phyloP scores from a whole-genome alignment of 2,797 vertebrate genomes.

The Microhierax caerulescens region DNA sequence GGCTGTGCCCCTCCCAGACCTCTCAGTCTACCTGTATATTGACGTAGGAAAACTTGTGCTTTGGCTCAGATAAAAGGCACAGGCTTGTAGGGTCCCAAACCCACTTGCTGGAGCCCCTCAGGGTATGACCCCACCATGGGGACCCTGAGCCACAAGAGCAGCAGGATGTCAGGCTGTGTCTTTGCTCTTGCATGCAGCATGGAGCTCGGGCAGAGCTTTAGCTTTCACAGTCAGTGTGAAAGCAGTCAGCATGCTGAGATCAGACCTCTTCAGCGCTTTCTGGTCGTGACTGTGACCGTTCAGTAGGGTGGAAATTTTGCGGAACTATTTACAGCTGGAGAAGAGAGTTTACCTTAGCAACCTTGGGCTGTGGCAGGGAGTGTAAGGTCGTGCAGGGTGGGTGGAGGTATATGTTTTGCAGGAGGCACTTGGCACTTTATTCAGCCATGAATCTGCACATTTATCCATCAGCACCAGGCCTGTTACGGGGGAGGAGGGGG shows the following conservation, averaged over 20 bases:
- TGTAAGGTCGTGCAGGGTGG: neutral
- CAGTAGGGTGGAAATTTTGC: neutral
- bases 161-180: neutral
- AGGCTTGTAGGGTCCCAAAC: rapidly evolving
- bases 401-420: neutral
- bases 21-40: neutral
- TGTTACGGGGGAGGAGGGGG: neutral
- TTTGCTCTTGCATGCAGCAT: neutral
- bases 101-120: neutral
- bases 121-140: neutral
- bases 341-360: neutral
- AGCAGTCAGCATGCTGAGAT: neutral
- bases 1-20: neutral
- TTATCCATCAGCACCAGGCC: neutral
- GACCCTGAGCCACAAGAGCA: neutral
- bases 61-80: neutral
- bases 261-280: neutral
- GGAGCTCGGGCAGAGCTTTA: neutral
- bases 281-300: rapidly evolving
- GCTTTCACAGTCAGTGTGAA: neutral
- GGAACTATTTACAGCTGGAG: neutral
- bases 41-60: neutral
- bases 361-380: neutral
- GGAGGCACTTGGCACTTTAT: neutral
- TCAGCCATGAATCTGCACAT: neutral